Evolutionary conservation across 2,113 vertebrate species (phyloP).

Genomic region (Dinomys branickii): DNA sequence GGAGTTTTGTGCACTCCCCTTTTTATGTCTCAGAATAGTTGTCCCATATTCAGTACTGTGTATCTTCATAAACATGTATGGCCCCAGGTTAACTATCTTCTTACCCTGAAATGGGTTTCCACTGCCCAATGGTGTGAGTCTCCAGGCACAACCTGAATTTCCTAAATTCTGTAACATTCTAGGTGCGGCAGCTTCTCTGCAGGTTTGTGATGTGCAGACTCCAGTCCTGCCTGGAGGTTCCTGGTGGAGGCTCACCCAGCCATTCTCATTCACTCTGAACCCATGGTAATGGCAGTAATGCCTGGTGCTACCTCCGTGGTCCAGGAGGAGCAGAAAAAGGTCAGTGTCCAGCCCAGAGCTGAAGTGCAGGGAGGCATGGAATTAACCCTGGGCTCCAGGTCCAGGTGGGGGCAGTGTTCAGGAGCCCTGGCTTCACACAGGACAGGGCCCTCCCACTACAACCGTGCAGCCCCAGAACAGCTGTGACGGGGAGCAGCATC

Average conservation of each 20-base stretch:
- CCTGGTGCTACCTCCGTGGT: accelerated
- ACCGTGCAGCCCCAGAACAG: not conserved
- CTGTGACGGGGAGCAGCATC: accelerated
- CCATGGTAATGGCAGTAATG: too few relatives aligned
- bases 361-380: not conserved
- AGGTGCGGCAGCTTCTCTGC: not conserved
- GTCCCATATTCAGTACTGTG: not conserved
- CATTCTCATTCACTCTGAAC: not conserved
- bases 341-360: not conserved
- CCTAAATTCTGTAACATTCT: not conserved
- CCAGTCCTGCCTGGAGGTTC: not conserved
- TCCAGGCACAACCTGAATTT: not conserved
- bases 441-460: not conserved
- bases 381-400: accelerated
- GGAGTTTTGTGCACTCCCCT: not conserved
- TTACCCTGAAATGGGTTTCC: not conserved
- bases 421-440: not conserved
- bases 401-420: accelerated
- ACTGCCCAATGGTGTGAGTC: not conserved
- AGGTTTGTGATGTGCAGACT: too few relatives aligned
- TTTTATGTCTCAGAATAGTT: not conserved
- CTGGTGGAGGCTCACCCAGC: not conserved
- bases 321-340: not conserved
- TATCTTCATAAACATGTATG: not conserved
- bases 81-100: not conserved